These are phyloP conservation scores for Tokudaia tokunoshimensis DNA, from an alignment of 2,797 vertebrate genomes.

Conservation along the genomic window DNA sequence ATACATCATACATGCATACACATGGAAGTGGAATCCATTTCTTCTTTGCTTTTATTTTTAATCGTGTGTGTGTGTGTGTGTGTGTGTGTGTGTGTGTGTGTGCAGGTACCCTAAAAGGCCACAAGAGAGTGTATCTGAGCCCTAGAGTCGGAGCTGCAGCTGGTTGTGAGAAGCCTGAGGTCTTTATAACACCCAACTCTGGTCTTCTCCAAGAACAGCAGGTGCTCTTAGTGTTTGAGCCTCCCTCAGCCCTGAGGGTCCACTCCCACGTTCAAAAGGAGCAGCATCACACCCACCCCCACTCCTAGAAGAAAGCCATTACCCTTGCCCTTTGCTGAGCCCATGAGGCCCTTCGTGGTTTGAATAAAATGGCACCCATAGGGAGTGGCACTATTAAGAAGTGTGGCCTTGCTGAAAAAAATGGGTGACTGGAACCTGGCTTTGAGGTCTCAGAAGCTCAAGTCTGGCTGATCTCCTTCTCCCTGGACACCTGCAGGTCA, in stretches of 20 bases:
- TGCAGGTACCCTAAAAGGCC: neutral
- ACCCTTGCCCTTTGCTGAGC: neutral
- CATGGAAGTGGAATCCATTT: neutral
- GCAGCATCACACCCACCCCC: neutral
- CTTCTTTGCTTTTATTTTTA: neutral
- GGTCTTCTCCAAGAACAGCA: neutral
- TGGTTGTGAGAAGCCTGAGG: neutral
- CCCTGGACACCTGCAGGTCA: neutral
- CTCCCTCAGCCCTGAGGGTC: neutral
- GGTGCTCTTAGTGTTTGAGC: neutral
- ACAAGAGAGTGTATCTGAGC: too few species aligned
- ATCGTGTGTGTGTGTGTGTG: neutral
- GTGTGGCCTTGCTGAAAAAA: neutral
- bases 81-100: neutral
- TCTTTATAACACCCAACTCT: neutral
- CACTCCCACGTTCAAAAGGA: neutral
- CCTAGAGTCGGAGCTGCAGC: neutral
- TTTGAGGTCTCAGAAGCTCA: neutral
- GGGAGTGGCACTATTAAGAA: neutral
- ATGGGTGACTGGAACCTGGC: neutral
- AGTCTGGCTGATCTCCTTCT: neutral
- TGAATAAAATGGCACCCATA: neutral
- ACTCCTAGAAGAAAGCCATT: accelerated
- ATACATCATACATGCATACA: neutral
- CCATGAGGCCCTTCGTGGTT: neutral